Base-by-base conservation (phyloP, 2,113 vertebrate species). In the Gobiocypris rarus region DNA sequence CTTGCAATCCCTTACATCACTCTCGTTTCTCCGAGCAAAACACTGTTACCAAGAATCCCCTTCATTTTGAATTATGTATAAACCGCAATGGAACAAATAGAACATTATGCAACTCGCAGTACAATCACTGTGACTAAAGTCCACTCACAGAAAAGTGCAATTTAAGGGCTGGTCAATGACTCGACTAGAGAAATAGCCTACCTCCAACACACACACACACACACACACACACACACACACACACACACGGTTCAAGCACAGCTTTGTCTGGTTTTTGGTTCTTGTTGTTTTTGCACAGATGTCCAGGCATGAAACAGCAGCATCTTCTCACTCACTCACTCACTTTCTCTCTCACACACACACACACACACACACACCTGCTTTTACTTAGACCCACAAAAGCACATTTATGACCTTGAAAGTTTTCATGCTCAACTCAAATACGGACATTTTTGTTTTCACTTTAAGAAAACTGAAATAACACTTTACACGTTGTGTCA, bases 121-220 rank as follows among this genome's bases (percentile, higher is more conserved):
- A 56, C 75, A 76, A 76, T 38, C 28, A 58, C 19, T 77, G 31
- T 28, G 75, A 75, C 50, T 75, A 50, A 75, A 75, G 74, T 75
- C 26, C 50, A 70, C 67, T 70, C 19, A 22, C 73, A 14, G 74
- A 6, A 34, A 13, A 56, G 50, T 2, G 50, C 50, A 76, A 76
- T 75, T 75, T 76, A 38, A 77, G 19, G 52, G 52, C 31, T 24
- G 19, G 50, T 58, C 45, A 77, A 4, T 24, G 75, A 58, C 50
- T 58, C 75, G 54, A 75, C 48, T n/a, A 38, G 5, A 38, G 52
- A 31, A 38, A 56, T 74, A 38, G 38, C 38, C 38, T 7, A 48
- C 5, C 81, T 24, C 52, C 45, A 59, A 22, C 17, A 54, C 52
- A 22, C 17, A 54, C 17, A 8, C 50, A 7, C 50, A 19, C 50